Evolutionary conservation across 2,113 vertebrate species (phyloP).

Genomic region (Empidonax traillii): DNA sequence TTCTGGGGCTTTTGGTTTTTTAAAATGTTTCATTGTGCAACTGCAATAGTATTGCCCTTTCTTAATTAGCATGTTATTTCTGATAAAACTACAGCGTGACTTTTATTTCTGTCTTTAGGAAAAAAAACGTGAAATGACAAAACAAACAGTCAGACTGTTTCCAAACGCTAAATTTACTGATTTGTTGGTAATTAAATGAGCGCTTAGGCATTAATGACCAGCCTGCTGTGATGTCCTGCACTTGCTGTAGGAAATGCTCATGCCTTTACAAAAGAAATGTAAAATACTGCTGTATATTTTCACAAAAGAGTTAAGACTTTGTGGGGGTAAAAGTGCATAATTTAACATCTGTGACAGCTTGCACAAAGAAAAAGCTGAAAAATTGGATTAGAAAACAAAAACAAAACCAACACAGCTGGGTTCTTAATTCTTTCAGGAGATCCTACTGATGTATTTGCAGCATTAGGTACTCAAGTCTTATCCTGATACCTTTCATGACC

Average conservation of each 20-base stretch:
- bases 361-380: neutral
- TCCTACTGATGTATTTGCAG: neutral
- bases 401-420: accelerated
- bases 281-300: neutral
- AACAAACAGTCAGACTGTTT: neutral
- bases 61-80: neutral
- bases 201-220: neutral
- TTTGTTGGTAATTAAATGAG: neutral
- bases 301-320: neutral
- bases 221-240: neutral
- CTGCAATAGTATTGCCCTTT: neutral
- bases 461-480: neutral
- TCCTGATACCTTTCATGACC: neutral
- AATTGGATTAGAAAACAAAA: neutral
- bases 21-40: neutral
- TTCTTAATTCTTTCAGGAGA: neutral
- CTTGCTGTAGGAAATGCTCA: neutral
- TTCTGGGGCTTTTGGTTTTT: neutral
- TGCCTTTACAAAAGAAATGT: neutral
- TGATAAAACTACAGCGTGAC: neutral
- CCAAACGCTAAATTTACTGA: neutral
- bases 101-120: neutral
- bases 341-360: neutral
- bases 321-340: neutral
- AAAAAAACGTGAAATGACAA: neutral